A percentile compares a stretch with the other conserved stretches of the same genome.
Conservation (phyloP, 2,113 vertebrate genomes). For the Peromyscus leucopus region DNA sequence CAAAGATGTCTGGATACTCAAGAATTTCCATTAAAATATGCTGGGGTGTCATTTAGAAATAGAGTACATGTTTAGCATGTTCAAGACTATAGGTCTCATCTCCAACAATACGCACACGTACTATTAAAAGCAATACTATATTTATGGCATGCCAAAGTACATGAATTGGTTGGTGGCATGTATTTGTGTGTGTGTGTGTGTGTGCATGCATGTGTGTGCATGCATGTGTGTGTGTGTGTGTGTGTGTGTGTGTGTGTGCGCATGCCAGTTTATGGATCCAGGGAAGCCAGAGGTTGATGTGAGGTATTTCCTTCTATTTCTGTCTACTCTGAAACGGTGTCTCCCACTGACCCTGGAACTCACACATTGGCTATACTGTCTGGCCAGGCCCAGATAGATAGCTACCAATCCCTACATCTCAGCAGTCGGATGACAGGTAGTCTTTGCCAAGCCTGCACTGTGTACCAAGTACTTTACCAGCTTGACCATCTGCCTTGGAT, state of each 20-base stretch:
- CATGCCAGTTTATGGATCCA: not conserved
- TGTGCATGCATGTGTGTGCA: not conserved
- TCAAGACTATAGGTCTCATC: not conserved
- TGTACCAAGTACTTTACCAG: not conserved
- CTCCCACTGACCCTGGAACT: not conserved
- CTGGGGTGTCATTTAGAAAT: not conserved
- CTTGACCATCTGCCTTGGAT: no score
- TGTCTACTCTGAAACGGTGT: no score
- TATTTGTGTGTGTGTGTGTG: not conserved
- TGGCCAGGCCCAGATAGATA: not conserved
- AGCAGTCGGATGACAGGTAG: not conserved
- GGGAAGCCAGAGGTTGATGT: not conserved
- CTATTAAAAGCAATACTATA: not conserved
- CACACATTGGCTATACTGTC: not conserved
- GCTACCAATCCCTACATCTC: not conserved
- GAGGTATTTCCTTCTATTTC: not conserved
- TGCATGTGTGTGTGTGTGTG: not conserved
- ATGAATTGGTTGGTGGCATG: not conserved
- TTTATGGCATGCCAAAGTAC: not conserved
- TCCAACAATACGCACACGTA: not conserved
- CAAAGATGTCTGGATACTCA: not conserved
- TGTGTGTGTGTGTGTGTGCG: not conserved
- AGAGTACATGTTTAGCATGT: not conserved
- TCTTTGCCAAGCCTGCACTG: not conserved
- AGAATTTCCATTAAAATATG: not conserved